Base-by-base conservation (phyloP, 2,797 vertebrate genomes). In the Erithacus rubecula region DNA sequence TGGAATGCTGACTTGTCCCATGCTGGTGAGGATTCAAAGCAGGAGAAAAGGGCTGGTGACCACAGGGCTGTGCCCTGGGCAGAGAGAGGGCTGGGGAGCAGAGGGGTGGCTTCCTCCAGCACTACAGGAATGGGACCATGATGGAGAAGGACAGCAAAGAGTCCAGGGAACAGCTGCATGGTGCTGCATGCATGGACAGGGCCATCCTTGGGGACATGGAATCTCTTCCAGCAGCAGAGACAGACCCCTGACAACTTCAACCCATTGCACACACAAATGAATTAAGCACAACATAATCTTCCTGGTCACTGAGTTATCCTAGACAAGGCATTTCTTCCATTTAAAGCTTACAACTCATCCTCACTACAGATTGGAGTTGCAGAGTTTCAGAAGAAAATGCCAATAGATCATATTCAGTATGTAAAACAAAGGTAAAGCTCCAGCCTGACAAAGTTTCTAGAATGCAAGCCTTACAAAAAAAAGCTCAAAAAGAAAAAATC, bases 121-220 rank as follows among this genome's bases (percentile, higher is more conserved):
- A 60, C 0, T 0, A 5, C 0, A 1, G 29, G 34, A 21, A 52
- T 53, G 5, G 10, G 2, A 77, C 12, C 39, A 4, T 0, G 1
- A 24, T 2, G 16, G 69, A 30, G 24, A 32, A 87, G 36, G n/a
- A 70, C 2, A 8, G 47, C 34, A 36, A 12, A 70, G 47, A 65
- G 9, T 15, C 21, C 7, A 19, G 9, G 22, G 43, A 59, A 36
- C 26, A 58, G 9, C 11, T 9, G 21, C 17, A 9, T 2, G 23
- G 32, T 32, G 37, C 26, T 36, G 8, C 27, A 5, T 0, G 1
- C 37, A 21, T 1, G 15, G 47, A 12, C 68, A 15, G 34, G 4
- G 37, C 16, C 32, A 67, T 18, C 18, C 22, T 0, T 70, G 32
- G 49, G 75, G 52, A 55, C 30, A 32, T 3, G 0, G 12, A 67